Evolutionary conservation across 2,113 vertebrate species (phyloP).

Genomic region (Lasiurus borealis): DNA sequence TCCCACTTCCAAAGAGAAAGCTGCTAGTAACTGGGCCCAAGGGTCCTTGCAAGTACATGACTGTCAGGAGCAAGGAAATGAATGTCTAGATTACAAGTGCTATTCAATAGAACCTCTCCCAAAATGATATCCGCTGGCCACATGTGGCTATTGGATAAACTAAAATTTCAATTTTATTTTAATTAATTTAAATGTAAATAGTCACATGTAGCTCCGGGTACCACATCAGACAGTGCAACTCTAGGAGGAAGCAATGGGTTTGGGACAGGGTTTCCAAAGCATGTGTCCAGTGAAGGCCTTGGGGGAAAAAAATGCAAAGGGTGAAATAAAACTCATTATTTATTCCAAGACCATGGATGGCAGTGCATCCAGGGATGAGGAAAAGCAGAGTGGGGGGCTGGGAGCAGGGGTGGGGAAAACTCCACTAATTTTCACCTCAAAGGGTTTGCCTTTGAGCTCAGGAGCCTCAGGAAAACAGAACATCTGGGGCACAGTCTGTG

Average conservation of each 20-base stretch:
- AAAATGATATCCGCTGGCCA: background rate
- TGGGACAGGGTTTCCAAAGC: background rate
- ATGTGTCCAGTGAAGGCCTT: background rate
- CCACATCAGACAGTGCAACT: background rate
- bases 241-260: background rate
- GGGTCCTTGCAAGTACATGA: background rate
- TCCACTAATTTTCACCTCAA: conserved; percentile 32
- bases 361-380: background rate
- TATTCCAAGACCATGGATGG: background rate
- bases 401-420: background rate
- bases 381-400: background rate
- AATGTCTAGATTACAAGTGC: background rate
- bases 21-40: background rate
- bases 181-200: background rate
- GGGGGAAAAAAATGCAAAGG: background rate
- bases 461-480: background rate
- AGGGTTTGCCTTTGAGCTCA: background rate
- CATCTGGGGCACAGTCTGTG: background rate
- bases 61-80: background rate
- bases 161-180: background rate
- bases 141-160: background rate
- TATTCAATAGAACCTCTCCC: background rate
- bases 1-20: conserved; percentile 38
- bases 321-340: background rate
- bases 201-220: background rate